Percentiles rank a stretch among this genome's conserved stretches.
Evolutionary conservation across 2,888 invertebrate species (phyloP).

Genomic region (Meandrusa payeni): DNA sequence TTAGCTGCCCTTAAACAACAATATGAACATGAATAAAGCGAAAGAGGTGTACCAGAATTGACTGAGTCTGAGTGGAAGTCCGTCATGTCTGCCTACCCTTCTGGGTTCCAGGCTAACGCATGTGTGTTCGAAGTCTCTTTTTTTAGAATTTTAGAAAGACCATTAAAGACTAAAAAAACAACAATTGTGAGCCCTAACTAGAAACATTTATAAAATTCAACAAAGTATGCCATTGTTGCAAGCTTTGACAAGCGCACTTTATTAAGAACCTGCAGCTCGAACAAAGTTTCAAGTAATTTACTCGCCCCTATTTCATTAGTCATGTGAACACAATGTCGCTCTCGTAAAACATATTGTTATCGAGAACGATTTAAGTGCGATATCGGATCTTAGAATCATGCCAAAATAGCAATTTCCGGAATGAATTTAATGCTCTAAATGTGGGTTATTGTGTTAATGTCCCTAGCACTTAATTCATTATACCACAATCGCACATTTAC

Average conservation of each 20-base stretch:
- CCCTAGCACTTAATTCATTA: conserved; percentile 57
- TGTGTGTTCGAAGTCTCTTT: no score
- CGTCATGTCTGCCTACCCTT: no score
- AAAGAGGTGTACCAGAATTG: no score
- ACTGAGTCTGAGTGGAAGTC: no score
- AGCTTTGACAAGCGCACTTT: neutral
- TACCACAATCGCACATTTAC: conserved; percentile 40
- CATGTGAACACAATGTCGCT: conserved; percentile 6
- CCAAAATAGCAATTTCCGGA: conserved; percentile 48
- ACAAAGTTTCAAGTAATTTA: conserved; percentile 20
- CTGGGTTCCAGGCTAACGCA: no score
- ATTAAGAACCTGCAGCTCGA: conserved; percentile 7
- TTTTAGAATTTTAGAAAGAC: no score
- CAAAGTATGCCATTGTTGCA: neutral
- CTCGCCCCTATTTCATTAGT: conserved; percentile 19
- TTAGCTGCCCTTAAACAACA: no score
- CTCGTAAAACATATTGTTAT: conserved; percentile 11
- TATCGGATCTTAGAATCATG: conserved; percentile 40
- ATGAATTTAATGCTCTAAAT: conserved; percentile 49
- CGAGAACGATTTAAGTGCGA: conserved; percentile 30
- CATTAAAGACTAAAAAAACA: no score
- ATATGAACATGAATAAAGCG: no score
- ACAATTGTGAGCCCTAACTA: no score
- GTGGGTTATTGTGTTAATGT: conserved; percentile 71
- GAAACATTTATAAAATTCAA: no score